Evolutionary conservation across 2,888 invertebrate genomes (phyloP).

Genomic region (Lucinisca nassula): DNA sequence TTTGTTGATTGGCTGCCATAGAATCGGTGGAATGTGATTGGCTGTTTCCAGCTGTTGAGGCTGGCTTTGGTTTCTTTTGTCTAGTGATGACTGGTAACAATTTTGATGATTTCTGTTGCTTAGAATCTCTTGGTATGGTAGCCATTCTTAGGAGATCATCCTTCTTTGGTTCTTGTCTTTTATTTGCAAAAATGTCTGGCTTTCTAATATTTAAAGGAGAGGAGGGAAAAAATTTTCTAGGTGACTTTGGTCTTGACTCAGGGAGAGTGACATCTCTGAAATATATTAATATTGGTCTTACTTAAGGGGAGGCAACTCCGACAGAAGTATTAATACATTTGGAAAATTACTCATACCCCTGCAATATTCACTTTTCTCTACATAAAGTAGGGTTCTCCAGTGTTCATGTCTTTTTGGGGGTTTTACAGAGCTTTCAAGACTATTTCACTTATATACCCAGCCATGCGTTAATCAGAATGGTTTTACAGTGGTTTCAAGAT

Average conservation of each 20-base stretch:
- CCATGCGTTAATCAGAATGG: no score
- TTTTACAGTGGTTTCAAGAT: no score
- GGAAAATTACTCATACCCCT: no score
- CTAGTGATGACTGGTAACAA: slow-evolving; percentile 59
- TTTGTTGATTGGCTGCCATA: slow-evolving; percentile 34
- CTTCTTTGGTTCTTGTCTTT: slow-evolving; percentile 16
- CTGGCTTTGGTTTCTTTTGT: slow-evolving; percentile 54
- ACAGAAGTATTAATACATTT: no score
- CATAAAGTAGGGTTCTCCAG: no score
- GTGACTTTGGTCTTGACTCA: slow-evolving; percentile 55
- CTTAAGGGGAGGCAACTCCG: no score
- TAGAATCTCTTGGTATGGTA: slow-evolving; percentile 26
- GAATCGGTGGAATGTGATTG: slow-evolving; percentile 35
- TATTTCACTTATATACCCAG: no score
- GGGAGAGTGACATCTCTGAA: slow-evolving; percentile 63
- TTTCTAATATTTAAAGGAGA: slow-evolving; percentile 64
- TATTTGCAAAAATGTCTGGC: slow-evolving; percentile 29
- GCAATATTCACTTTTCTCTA: no score
- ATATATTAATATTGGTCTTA: no score
- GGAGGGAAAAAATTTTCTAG: slow-evolving; percentile 65
- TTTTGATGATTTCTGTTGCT: not conserved
- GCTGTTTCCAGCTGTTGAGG: not conserved
- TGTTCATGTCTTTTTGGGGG: no score
- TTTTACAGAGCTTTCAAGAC: no score
- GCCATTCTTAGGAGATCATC: slow-evolving; percentile 60